Evolutionary conservation across 1,140 invertebrate genomes (phyloP), one percentile per base, ranked within the genome.

Genomic region (Thrips palmi): DNA sequence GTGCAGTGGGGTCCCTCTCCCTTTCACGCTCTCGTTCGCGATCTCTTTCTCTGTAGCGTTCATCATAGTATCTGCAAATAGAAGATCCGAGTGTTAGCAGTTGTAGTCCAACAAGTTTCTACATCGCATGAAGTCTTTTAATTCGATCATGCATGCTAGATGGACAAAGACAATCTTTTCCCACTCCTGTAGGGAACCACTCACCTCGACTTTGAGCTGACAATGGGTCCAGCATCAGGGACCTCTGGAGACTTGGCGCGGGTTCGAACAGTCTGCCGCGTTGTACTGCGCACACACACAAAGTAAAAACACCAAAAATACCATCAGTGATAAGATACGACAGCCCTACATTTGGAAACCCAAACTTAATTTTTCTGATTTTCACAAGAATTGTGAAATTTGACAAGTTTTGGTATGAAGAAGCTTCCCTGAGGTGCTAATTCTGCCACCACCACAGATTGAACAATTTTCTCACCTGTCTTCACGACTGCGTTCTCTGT

Each of bases 41-140:
- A 42, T 64, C 62, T 3, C 56, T 51, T 48, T 79, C 76, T 48
- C 77, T 68, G 62, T 82, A 81, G 43, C 79, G 64, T 56, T 81
- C 78, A 46, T 82, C 78, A 62, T 84, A 82, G 64, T 82, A 84
- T 44, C 77, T 62, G 57, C 51, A 57, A 54, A 29, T 58, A 47
- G 48, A 53, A 45, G 59, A 46, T 46, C 48, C 48, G 53, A 45
- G 49, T 46, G 45, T 52, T 54, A 55, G 52, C 51, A 48, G 52
- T 51, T 50, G 35, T 14, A 42, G 22, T 11, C 11, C 22, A 22
- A 28, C 21, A 35, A 32, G 12, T 38, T 22, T 22, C 10, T 21
- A 50, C 42, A 47, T 46, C 49, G 44, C 42, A 22, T 39, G 31
- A 32, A 8, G 21, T 37, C 37, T 33, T 42, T 37, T 40, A 30